A percentile compares a stretch with the other conserved stretches of the same genome.
These are phyloP conservation scores for Asobara japonica DNA, from an alignment of 1,140 invertebrate genomes.

Conservation along the genomic window DNA sequence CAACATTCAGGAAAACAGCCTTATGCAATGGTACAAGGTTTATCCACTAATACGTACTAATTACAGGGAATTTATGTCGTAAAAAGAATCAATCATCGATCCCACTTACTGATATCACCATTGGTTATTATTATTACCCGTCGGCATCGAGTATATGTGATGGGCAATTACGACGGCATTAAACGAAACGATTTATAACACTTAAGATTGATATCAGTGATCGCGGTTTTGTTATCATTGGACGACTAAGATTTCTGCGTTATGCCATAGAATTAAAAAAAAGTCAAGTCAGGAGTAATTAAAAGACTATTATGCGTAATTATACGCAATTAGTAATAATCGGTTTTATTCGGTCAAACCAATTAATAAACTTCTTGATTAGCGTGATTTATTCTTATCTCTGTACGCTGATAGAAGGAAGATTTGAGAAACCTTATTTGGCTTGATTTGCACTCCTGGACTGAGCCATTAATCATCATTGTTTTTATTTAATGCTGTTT, in stretches of 20 bases:
- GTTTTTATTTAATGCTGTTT: too few species aligned
- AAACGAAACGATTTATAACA: constrained; percentile 42
- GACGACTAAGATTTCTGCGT: constrained; percentile 36
- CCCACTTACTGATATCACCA: constrained; percentile 21
- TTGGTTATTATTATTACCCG: neutral
- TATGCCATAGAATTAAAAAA: neutral
- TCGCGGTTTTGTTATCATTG: constrained; percentile 38
- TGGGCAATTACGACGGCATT: constrained; percentile 44
- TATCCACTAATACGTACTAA: neutral
- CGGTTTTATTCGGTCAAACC: too few species aligned
- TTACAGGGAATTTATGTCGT: neutral
- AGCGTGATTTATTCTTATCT: too few species aligned
- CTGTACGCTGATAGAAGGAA: too few species aligned
- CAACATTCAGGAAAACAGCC: neutral
- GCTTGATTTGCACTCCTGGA: too few species aligned
- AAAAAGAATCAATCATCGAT: constrained; percentile 24
- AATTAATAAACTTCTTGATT: too few species aligned
- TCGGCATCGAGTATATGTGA: constrained; percentile 19
- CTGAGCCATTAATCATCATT: too few species aligned
- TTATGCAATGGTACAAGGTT: neutral
- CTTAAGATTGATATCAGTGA: constrained; percentile 43
- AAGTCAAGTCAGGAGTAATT: neutral
- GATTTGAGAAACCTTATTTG: too few species aligned
- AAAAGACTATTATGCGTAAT: too few species aligned
- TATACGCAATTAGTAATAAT: too few species aligned